phyloP scores from a whole-genome alignment of 1,140 invertebrate genomes.

The Brachionus angularis region DNA sequence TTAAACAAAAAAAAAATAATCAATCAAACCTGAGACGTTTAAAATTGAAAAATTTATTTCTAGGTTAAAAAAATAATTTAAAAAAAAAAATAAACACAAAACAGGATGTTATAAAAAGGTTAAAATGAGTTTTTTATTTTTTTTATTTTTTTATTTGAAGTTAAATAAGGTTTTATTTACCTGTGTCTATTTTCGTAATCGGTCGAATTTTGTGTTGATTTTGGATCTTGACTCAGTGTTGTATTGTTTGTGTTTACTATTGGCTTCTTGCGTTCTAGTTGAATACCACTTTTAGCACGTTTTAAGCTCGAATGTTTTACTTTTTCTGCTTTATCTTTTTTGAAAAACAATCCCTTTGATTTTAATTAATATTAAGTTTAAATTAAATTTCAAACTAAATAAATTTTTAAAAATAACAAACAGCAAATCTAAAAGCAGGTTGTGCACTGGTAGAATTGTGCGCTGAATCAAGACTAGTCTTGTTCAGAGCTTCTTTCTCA shows the following conservation, averaged over 20 bases:
- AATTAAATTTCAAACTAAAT: too few relatives aligned
- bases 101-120: too few relatives aligned
- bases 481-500: too few relatives aligned
- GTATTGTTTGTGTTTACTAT: not conserved
- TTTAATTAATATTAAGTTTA: too few relatives aligned
- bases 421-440: too few relatives aligned
- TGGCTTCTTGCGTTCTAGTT: conserved; percentile 25
- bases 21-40: conserved; percentile 38
- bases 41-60: conserved; percentile 35
- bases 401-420: too few relatives aligned
- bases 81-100: too few relatives aligned
- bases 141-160: too few relatives aligned
- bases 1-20: not conserved
- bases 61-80: not conserved
- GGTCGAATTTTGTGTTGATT: not conserved
- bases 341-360: conserved; percentile 29
- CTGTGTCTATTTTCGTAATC: conserved; percentile 14
- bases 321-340: conserved; percentile 27
- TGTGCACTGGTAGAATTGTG: too few relatives aligned
- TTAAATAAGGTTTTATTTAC: too few relatives aligned
- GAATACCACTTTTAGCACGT: conserved; percentile 36
- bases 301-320: conserved; percentile 31
- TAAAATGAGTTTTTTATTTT: too few relatives aligned
- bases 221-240: not conserved
- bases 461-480: too few relatives aligned